phyloP scores from a whole-genome alignment of 2,113 vertebrate genomes.

The Marmota flaviventris region DNA sequence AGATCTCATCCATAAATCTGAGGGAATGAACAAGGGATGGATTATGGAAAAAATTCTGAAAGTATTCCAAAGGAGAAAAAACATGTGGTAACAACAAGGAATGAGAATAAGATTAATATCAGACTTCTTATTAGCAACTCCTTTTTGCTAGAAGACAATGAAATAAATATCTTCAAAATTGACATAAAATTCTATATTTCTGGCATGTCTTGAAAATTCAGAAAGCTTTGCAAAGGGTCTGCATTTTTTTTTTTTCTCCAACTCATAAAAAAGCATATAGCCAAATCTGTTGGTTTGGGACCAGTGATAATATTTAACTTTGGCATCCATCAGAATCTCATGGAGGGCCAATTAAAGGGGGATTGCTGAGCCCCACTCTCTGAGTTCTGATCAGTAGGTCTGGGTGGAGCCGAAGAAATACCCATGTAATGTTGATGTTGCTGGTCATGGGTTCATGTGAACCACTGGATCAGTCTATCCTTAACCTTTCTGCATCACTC shows the following conservation, averaged over 20 bases:
- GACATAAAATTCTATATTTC: not conserved
- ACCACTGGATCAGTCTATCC: not conserved
- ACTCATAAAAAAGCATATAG: not conserved
- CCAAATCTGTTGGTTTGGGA: not conserved
- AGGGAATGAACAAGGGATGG: too few relatives aligned
- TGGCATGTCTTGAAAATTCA: not conserved
- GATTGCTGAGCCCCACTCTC: too few relatives aligned
- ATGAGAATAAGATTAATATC: not conserved
- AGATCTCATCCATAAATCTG: not conserved
- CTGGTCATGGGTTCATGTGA: not conserved
- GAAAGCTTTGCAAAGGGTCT: not conserved
- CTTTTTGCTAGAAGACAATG: conserved; percentile 35
- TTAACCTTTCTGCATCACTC: not conserved
- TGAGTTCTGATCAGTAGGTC: not conserved
- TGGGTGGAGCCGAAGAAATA: not conserved
- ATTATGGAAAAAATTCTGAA: not conserved
- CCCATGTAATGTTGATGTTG: too few relatives aligned
- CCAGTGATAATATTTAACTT: not conserved
- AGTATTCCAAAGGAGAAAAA: not conserved
- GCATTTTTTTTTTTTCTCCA: fast-evolving
- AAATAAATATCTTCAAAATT: not conserved
- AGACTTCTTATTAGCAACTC: not conserved
- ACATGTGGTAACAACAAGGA: not conserved
- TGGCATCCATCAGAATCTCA: not conserved
- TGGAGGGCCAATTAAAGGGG: too few relatives aligned